Base-by-base conservation (phyloP, 2,888 invertebrate genomes). In the Aleiodes alternator region DNA sequence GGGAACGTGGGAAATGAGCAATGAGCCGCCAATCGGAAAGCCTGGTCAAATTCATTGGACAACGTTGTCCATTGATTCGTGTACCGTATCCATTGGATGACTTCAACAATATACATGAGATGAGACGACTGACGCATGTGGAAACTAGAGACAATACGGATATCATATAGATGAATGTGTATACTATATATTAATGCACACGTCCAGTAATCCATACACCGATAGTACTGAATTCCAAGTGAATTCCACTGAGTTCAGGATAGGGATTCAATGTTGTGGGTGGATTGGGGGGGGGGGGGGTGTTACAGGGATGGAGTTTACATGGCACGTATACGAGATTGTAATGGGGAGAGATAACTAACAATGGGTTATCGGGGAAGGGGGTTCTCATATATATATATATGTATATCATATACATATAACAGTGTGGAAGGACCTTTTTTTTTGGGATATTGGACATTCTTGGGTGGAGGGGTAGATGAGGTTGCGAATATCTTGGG, bases 11-110 rank as follows among this genome's bases (percentile, higher is more conserved):
- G 74, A 76, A 74, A 80, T 79, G 79, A 79, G 79, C 72, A 77
- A 78, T 77, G 81, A 80, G 77, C 78, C 72, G 74, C 76, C 78
- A 77, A 80, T 79, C 70, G 80, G 80, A 79, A 80, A 77, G 75
- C 78, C 66, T 74, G 73, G 76, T 14, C 34, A 73, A 75, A 78
- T 81, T 78, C 78, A 80, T 78, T 75, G 78, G 70, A 51, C 64
- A 74, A 61, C 53, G 69, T 74, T 59, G 59, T 59, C 43, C 11
- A 53, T 69, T 57, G 66, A 29, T 50, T 72, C 48, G n/a, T 72
- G n/a, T 55, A 55, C 56, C 69, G 50, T 75, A 48, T 61, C 61
- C 56, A n/a, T 23, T 69, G 69, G 59, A 29, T 71, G 61, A 59
- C 71, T 57, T 71, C 16, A 51, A 43, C 57, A 38, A 53, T 53